Evolutionary conservation across 2,797 vertebrate genomes (phyloP).

Genomic region (Gobio occitaniae): DNA sequence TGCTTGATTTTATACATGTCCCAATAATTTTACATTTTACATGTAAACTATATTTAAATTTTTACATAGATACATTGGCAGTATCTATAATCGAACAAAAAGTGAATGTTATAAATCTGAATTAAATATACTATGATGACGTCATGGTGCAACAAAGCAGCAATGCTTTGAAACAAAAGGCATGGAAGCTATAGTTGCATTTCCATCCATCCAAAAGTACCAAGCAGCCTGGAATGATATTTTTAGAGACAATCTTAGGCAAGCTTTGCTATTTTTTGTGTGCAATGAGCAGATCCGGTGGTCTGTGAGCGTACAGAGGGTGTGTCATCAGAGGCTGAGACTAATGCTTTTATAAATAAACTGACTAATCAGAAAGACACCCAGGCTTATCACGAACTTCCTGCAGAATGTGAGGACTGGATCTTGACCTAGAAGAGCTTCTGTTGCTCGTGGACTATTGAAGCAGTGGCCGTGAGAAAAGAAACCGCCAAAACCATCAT

Average conservation of each 20-base stretch:
- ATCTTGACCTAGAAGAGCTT: constrained; percentile 8
- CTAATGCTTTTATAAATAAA: constrained; percentile 38
- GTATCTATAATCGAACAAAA: not conserved
- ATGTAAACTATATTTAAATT: no score
- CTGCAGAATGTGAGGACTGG: not conserved
- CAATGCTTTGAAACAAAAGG: not conserved
- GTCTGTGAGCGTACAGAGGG: not conserved
- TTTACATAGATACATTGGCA: not conserved
- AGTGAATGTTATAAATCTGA: not conserved
- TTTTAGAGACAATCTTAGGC: not conserved
- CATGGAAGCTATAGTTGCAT: not conserved
- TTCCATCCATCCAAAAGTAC: not conserved
- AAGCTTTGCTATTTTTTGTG: not conserved
- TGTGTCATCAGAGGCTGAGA: constrained; percentile 5
- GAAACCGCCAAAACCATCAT: constrained; percentile 33
- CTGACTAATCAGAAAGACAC: constrained; percentile 27
- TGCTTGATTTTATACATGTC: no score
- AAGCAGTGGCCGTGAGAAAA: constrained; percentile 12
- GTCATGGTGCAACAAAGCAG: constrained; percentile 9
- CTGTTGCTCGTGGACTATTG: not conserved
- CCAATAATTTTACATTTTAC: not conserved
- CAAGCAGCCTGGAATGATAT: not conserved
- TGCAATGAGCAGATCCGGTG: not conserved
- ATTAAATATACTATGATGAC: not conserved
- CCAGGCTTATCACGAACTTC: constrained; percentile 10